Conservation (phyloP, 2,888 invertebrate species). For the Eilema griseolum region DNA sequence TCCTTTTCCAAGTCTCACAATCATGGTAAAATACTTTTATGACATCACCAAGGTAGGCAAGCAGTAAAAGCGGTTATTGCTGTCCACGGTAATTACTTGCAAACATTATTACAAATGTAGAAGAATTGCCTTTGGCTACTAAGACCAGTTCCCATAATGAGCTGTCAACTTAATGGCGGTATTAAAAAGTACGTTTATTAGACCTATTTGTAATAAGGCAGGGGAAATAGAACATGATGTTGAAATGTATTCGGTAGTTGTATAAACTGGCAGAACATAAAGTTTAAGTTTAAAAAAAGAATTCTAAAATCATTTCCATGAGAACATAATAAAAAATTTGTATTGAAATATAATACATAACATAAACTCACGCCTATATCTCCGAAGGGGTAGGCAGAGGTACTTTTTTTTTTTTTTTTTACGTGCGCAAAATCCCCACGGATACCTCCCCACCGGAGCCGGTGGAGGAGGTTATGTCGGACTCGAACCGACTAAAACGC, state of each 20-base stretch:
- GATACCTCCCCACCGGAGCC: too few species aligned
- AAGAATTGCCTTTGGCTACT: conserved; percentile 28
- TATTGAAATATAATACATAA: too few species aligned
- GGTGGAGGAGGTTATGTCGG: too few species aligned
- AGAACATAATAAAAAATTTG: too few species aligned
- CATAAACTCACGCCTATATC: too few species aligned
- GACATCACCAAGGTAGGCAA: conserved; percentile 12
- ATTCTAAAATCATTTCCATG: too few species aligned
- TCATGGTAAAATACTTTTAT: conserved; percentile 5
- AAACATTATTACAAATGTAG: conserved; percentile 33
- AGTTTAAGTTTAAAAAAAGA: too few species aligned
- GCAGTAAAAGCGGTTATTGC: conserved; percentile 28
- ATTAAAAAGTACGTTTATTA: conserved; percentile 6
- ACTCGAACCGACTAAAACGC: too few species aligned
- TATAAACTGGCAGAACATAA: too few species aligned
- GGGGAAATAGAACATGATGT: not conserved
- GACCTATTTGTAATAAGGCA: not conserved
- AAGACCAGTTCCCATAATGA: conserved; percentile 12
- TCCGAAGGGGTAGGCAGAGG: too few species aligned
- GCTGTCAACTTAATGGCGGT: conserved; percentile 11
- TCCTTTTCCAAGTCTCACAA: not conserved
- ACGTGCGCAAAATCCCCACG: too few species aligned
- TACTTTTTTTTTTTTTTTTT: too few species aligned
- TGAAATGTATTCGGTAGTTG: not conserved
- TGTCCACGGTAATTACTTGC: conserved; percentile 34